Base-by-base conservation (phyloP, 1,140 invertebrate genomes). In the Drosophila equinoxialis region DNA sequence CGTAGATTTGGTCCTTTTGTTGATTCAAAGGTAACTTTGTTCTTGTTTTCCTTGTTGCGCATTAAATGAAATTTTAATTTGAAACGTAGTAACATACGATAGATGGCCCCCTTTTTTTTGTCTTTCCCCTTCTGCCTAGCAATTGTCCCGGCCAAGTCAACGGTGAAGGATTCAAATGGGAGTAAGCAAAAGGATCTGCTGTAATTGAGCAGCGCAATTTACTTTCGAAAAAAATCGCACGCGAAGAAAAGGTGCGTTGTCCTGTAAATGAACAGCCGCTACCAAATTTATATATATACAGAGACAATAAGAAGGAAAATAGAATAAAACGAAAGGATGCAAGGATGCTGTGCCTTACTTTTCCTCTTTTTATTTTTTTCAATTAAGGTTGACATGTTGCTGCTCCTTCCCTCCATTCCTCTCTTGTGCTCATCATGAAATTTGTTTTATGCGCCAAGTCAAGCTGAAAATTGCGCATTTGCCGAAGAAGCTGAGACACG, bases 381-480 rank as follows among this genome's bases (percentile, higher is more conserved):
- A 87, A 87, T 89, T 87, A 87, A 84, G 80, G 74, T 77, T 89
- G 83, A 87, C 77, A 89, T 89, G 83, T 76, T 72, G 79, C 77
- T 77, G 58, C 61, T 42, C 51, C 65, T 69, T 55, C 68, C 35
- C 20, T 35, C 10, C 51, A 13, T 54, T 58, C 62, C 20, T 51
- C 42, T 54, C 39, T 63, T 20, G 26, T 33, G 35, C 59, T 71
- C 67, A 62, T 59, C 41, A 66, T 33, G 8, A 66, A 86, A 86
- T 87, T 82, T 79, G 83, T 79, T 83, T 82, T 79, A 76, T 70
- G 83, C 60, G 74, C 78, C 84, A 77, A 87, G 84, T 87, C 80
- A 84, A 81, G 84, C 85, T 84, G 84, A 87, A 87, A 87, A 87
- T 87, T 87, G 84, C 84, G 84, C 84, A 87, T 87, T 87, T 89